phyloP scores from a whole-genome alignment of 1,140 invertebrate genomes.

The Drosophila ananassae region DNA sequence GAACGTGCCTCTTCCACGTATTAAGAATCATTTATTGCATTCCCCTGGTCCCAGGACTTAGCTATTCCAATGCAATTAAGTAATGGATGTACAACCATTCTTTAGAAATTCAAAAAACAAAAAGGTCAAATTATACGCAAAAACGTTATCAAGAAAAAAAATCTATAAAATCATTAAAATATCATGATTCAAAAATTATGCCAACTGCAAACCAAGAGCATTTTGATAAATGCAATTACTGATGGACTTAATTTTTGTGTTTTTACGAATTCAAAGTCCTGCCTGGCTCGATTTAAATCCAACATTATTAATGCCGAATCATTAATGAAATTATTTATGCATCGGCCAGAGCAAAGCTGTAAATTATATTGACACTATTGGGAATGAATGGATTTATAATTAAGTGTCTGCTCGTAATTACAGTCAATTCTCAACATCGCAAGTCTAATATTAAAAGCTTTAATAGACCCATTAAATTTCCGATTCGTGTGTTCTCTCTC shows the following conservation, averaged over 20 bases:
- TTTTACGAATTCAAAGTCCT: conserved; percentile 1
- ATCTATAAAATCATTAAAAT: background rate
- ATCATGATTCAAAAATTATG: background rate
- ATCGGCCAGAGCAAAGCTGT: conserved; percentile 13
- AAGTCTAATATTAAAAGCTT: conserved; percentile 36
- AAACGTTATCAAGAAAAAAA: background rate
- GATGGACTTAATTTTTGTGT: conserved; percentile 2
- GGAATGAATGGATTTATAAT: conserved; percentile 44
- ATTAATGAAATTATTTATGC: conserved; percentile 42
- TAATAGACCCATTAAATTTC: conserved; percentile 27
- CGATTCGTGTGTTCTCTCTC: background rate
- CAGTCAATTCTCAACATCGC: conserved; percentile 22
- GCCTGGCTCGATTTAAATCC: background rate
- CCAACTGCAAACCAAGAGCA: background rate
- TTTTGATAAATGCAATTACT: conserved; percentile 1
- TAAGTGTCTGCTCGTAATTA: conserved; percentile 39
- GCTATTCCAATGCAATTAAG: conserved; percentile 1
- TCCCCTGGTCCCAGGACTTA: conserved; percentile 11
- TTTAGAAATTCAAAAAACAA: background rate
- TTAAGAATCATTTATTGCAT: conserved; percentile 10
- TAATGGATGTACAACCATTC: conserved; percentile 1
- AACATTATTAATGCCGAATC: conserved; percentile 32
- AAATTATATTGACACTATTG: conserved; percentile 60
- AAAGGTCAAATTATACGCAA: no score
- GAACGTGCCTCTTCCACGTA: conserved; percentile 4